Conservation (phyloP, 2,113 vertebrate genomes). For the Athene noctua region DNA sequence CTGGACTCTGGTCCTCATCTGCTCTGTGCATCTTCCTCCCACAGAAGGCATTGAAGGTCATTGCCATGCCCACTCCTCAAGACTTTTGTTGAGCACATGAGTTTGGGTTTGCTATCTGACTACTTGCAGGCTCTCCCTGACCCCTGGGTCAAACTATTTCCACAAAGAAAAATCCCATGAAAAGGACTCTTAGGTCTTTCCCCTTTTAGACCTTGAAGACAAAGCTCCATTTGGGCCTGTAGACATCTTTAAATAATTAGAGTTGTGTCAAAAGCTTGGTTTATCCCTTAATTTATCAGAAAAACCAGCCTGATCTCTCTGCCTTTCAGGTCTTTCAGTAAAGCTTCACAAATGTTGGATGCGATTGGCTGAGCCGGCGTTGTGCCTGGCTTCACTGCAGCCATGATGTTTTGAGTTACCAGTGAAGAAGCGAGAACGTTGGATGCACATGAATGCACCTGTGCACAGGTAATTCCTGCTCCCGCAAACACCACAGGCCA, state of each 20-base stretch:
- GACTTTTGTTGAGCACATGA: background rate
- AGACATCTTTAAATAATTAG: background rate
- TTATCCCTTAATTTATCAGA: background rate
- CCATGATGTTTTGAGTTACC: background rate
- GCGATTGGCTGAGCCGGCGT: accelerated
- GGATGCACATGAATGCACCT: accelerated
- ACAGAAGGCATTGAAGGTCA: background rate
- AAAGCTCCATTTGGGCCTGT: background rate
- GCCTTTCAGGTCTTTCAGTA: background rate
- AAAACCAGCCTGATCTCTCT: background rate
- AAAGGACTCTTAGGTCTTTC: background rate
- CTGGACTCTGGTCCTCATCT: background rate
- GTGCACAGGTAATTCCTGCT: background rate
- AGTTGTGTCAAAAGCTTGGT: background rate
- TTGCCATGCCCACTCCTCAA: accelerated
- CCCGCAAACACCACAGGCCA: background rate
- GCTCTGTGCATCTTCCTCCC: background rate
- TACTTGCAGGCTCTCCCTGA: background rate
- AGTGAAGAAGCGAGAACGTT: accelerated
- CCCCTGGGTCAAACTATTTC: background rate
- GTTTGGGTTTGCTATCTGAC: background rate
- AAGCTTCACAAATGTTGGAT: background rate
- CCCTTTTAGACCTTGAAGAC: background rate
- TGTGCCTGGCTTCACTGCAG: background rate
- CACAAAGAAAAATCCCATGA: background rate